Evolutionary conservation across 2,888 invertebrate species (phyloP), one percentile per base, ranked within the genome.

Genomic region (Rhingia rostrata): DNA sequence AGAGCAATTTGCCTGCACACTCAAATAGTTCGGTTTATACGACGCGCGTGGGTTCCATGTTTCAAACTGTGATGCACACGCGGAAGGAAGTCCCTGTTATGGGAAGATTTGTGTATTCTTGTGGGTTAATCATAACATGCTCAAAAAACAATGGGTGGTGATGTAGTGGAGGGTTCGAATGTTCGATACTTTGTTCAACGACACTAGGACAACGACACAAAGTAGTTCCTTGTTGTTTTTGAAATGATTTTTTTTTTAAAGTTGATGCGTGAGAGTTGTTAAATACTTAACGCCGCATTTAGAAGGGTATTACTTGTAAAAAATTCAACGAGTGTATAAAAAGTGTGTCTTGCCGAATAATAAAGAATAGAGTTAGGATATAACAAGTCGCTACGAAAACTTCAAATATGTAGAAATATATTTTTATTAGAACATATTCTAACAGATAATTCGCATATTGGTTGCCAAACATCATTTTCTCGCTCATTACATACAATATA

Each of bases 31-130:
- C 12, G 6, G 3, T 49, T 1, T 22, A 22, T n/a, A 56, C 37
- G 63, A 69, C 14, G 54, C 37, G 49, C 60, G 41, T 64, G 22
- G 56, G 30, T 37, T 60, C 33, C 33, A 39, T 45, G 33, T 56
- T 69, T 78, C 78, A 72, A 63, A 51, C 79, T 73, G 73, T 51
- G 73, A 67, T 63, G 49, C 63, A 63, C 83, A 60, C 67, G 49
- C 83, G 79, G 79, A 79, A 79, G 84, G 84, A 84, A 84, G 74
- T 84, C 75, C 60, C 67, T 74, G 35, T 14, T 60, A 41, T 75
- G 64, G 53, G 54, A 80, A 75, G 43, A 80, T 60, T 69, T 53
- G 37, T 47, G 49, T 37, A 47, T 63, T 61, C 45, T 69, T 79
- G 45, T 72, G 39, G 58, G 67, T 56, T 67, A 53, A 64, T 72